These are phyloP conservation scores for Coregonus ussuriensis DNA, from an alignment of 2,797 vertebrate species.

Conservation along the genomic window DNA sequence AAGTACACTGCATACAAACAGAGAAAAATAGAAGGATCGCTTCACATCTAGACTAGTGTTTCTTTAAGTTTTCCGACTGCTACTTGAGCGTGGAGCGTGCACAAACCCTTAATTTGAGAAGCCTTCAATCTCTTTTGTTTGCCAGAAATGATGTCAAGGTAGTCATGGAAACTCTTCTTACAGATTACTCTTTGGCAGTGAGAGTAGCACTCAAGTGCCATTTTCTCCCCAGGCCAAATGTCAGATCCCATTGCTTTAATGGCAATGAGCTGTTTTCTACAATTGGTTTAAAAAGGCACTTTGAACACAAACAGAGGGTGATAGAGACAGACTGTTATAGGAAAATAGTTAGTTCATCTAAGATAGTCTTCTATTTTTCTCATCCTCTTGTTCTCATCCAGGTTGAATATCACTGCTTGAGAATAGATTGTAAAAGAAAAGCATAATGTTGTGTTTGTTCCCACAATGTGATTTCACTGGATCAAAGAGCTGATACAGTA, in stretches of 20 bases:
- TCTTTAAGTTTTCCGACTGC: slow-evolving; percentile 23
- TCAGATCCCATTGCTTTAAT: slow-evolving; percentile 74
- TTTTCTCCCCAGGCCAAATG: slow-evolving; percentile 61
- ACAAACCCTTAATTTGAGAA: slow-evolving; percentile 77
- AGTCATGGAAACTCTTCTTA: slow-evolving; percentile 89
- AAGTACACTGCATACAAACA: not conserved
- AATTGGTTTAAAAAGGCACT: slow-evolving; percentile 11
- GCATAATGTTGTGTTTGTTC: not conserved
- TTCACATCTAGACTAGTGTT: slow-evolving; percentile 17
- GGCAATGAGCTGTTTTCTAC: slow-evolving; percentile 29
- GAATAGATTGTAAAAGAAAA: not conserved
- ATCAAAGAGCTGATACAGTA: slow-evolving; percentile 60
- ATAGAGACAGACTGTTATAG: not conserved
- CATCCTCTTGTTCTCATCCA: not conserved
- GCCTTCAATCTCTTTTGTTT: slow-evolving; percentile 74
- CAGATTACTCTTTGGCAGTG: slow-evolving; percentile 78
- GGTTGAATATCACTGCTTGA: not conserved
- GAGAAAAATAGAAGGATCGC: not conserved
- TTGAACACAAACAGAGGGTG: slow-evolving; percentile 5
- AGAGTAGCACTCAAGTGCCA: slow-evolving; percentile 76
- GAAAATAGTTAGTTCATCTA: not conserved
- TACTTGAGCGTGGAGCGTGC: slow-evolving; percentile 41
- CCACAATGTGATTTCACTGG: slow-evolving; percentile 13
- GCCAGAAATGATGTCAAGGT: slow-evolving; percentile 85
- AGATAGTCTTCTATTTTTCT: not conserved